Evolutionary conservation across 2,888 invertebrate species (phyloP).

Genomic region (Balanococcus diminutus): DNA sequence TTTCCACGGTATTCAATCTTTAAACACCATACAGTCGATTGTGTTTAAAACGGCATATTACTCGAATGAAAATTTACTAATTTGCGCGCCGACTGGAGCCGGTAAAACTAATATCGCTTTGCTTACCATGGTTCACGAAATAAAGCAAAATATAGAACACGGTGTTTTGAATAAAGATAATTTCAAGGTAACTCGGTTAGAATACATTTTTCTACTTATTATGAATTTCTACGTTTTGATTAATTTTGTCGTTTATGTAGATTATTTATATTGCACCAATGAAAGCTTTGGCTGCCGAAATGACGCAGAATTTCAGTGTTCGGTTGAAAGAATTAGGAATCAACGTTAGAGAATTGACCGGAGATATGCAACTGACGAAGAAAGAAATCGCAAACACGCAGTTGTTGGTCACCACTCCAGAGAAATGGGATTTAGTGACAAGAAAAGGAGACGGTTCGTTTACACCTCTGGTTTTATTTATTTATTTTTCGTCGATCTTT

Average conservation of each 20-base stretch:
- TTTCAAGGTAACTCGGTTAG: conserved; percentile 57
- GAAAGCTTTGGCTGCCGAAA: conserved; percentile 99
- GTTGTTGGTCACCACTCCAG: conserved; percentile 97
- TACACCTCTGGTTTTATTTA: too few relatives aligned
- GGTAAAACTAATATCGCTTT: conserved; percentile 99
- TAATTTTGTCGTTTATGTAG: conserved; percentile 62
- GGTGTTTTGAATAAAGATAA: conserved; percentile 55
- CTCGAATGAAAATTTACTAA: conserved; percentile 94
- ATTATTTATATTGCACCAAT: conserved; percentile 99
- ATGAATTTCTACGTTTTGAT: not conserved
- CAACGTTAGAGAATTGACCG: conserved; percentile 88
- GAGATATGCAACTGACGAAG: conserved; percentile 97
- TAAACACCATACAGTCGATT: conserved; percentile 95
- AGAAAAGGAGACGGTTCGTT: conserved; percentile 82
- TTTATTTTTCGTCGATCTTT: not conserved
- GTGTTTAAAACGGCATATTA: conserved; percentile 95
- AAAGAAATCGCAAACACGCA: conserved; percentile 93
- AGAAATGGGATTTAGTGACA: conserved; percentile 99
- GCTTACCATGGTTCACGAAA: conserved; percentile 87
- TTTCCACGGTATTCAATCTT: conserved; percentile 81
- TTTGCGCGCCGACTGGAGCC: conserved; percentile 98
- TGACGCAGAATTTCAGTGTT: conserved; percentile 91
- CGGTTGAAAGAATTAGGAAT: conserved; percentile 78
- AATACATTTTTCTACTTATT: not conserved
- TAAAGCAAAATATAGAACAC: conserved; percentile 78